These are phyloP conservation scores for Agrotis ipsilon DNA, from an alignment of 2,888 invertebrate species.

Conservation along the genomic window DNA sequence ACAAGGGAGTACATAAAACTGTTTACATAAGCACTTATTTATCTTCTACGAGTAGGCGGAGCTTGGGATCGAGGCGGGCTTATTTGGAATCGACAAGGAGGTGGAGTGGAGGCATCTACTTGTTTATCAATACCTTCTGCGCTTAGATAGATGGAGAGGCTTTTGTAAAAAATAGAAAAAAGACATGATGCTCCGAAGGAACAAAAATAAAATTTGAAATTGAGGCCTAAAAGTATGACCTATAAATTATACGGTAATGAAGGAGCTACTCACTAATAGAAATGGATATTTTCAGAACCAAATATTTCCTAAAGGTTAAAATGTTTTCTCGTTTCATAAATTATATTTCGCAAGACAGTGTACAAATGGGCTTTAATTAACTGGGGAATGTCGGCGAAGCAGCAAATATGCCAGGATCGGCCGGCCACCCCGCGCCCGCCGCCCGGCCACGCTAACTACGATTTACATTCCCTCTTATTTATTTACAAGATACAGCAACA, in stretches of 20 bases:
- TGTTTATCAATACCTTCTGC: conserved; percentile 80
- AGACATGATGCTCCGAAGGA: not conserved
- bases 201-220: not conserved
- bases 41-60: conserved; percentile 87
- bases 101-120: conserved; percentile 82
- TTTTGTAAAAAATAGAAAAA: conserved; percentile 15
- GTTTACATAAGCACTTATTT: conserved; percentile 87
- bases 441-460: conserved; percentile 80
- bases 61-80: conserved; percentile 89
- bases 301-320: conserved; percentile 78
- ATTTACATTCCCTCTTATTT: conserved; percentile 85
- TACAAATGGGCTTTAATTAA: conserved; percentile 90
- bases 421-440: conserved; percentile 70
- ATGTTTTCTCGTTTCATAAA: conserved; percentile 85
- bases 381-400: conserved; percentile 87
- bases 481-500: conserved; percentile 79
- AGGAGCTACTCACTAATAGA: conserved; percentile 37
- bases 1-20: conserved; percentile 80
- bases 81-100: conserved; percentile 90
- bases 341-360: conserved; percentile 87
- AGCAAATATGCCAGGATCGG: conserved; percentile 86
- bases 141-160: conserved; percentile 18
- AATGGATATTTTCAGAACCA: conserved; percentile 71
- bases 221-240: conserved; percentile 6
- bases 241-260: conserved; percentile 30